phyloP scores from a whole-genome alignment of 2,113 vertebrate species.

The Corydoras sp. region DNA sequence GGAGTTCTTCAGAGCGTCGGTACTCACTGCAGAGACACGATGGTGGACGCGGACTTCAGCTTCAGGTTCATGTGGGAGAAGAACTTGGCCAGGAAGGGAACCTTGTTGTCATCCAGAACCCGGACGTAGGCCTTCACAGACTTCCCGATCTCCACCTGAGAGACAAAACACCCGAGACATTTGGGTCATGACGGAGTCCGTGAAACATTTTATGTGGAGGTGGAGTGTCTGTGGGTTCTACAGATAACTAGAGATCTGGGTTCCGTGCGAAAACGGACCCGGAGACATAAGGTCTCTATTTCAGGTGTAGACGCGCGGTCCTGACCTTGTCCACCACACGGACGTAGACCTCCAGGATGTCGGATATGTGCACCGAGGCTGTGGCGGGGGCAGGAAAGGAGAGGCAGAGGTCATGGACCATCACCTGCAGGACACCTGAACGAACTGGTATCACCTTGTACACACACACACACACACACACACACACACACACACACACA shows the following conservation, averaged over 20 bases:
- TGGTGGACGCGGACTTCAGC: constrained; percentile 76
- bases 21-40: constrained; percentile 86
- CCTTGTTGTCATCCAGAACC: constrained; percentile 82
- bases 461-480: no score
- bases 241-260: no score
- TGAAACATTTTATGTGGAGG: no score
- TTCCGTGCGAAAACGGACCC: no score
- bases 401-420: constrained; percentile 90
- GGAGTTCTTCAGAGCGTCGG: background rate
- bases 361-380: constrained; percentile 74
- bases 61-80: constrained; percentile 84
- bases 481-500: no score
- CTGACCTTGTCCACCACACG: constrained; percentile 93
- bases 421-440: constrained; percentile 69
- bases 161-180: constrained; percentile 20
- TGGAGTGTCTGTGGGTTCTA: no score
- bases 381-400: constrained; percentile 77
- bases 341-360: constrained; percentile 83
- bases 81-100: constrained; percentile 82
- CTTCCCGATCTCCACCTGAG: constrained; percentile 92
- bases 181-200: background rate
- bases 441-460: constrained; percentile 76
- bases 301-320: background rate
- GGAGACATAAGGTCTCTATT: no score
- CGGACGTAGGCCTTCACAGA: constrained; percentile 81